Evolutionary conservation across 2,797 vertebrate genomes (phyloP).

Genomic region (Micrastur ruficollis): DNA sequence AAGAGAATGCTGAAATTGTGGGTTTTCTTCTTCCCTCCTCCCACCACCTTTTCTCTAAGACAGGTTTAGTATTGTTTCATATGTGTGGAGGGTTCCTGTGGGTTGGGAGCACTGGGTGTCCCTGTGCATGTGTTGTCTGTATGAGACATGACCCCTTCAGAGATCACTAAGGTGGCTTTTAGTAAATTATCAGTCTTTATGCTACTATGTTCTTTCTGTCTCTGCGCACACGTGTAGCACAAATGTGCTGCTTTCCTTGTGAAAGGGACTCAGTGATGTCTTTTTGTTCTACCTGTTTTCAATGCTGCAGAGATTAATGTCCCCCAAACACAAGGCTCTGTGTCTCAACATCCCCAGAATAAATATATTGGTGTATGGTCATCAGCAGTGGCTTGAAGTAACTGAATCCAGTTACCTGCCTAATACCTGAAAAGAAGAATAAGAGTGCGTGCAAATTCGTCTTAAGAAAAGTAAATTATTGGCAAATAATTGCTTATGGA

Average conservation of each 20-base stretch:
- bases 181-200: not conserved
- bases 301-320: not conserved
- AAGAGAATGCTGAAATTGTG: not conserved
- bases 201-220: not conserved
- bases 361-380: not conserved
- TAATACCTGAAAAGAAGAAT: not conserved
- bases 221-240: rapidly evolving
- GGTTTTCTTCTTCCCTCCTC: not conserved
- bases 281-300: not conserved
- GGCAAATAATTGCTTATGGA: not conserved
- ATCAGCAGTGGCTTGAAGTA: not conserved
- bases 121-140: not conserved
- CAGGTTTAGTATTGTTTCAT: not conserved
- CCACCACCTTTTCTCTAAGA: not conserved
- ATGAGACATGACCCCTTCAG: not conserved
- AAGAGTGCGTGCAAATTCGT: not conserved
- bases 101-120: not conserved
- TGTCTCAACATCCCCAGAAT: not conserved
- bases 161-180: not conserved
- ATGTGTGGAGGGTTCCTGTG: not conserved
- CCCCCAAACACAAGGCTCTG: not conserved
- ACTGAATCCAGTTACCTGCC: not conserved
- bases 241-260: not conserved
- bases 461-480: not conserved
- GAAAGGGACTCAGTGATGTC: not conserved